A percentile compares a stretch with the other conserved stretches of the same genome.
Conservation (phyloP, 2,113 vertebrate species). For the Anser brachyrhynchus region DNA sequence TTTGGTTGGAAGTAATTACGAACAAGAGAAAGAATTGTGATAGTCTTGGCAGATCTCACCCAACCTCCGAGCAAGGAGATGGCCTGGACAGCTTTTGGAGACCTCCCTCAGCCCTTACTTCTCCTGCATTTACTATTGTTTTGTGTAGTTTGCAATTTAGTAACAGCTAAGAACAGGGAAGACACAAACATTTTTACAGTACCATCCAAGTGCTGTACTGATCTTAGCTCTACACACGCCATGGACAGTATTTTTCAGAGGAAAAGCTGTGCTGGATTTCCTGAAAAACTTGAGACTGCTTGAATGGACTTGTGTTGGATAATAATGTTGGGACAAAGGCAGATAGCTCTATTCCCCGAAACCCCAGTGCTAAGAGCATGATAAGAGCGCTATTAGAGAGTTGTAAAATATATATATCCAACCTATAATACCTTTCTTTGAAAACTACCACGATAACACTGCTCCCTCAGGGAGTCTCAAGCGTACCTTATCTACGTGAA, state of each 20-base stretch:
- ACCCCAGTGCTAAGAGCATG: neutral
- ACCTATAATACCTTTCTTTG: neutral
- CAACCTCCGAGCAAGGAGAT: neutral
- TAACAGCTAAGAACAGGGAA: neutral
- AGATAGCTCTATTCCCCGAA: neutral
- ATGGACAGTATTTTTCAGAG: neutral
- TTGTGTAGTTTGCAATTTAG: neutral
- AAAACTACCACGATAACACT: neutral
- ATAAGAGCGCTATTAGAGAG: neutral
- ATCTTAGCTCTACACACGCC: neutral
- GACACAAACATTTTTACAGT: rapidly evolving
- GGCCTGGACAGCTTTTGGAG: neutral
- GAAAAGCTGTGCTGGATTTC: neutral
- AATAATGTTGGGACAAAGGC: neutral
- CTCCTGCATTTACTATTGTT: neutral
- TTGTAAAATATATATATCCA: neutral
- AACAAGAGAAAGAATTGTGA: neutral
- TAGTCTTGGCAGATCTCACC: neutral
- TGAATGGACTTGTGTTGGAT: neutral
- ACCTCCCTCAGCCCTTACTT: neutral
- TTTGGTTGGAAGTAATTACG: neutral
- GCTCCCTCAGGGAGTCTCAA: neutral
- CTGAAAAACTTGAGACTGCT: neutral
- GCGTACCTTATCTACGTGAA: neutral
- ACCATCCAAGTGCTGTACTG: neutral